Percentiles rank a stretch among this genome's conserved stretches.
Conservation (phyloP, 2,888 invertebrate species). For the Drosophila borborema region DNA sequence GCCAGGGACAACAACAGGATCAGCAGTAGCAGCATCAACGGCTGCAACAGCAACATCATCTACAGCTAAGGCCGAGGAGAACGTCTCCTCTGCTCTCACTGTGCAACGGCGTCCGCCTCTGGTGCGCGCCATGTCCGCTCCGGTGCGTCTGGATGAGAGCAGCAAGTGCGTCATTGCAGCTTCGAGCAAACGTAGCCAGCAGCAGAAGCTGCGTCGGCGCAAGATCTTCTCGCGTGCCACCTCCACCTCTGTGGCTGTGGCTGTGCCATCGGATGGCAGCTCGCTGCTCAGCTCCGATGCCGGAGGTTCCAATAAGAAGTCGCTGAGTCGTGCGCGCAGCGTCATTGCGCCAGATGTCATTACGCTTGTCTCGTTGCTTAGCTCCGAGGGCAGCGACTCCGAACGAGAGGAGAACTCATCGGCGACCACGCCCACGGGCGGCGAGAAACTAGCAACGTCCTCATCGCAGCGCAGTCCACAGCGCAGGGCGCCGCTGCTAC, state of each 20-base stretch:
- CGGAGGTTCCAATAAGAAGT: conserved; percentile 59
- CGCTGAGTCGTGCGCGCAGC: conserved; percentile 79
- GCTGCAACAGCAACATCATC: neutral
- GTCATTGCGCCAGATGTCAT: conserved; percentile 86
- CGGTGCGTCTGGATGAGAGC: conserved; percentile 83
- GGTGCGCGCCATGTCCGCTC: conserved; percentile 85
- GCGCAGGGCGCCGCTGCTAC: conserved; percentile 79
- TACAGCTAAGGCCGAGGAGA: neutral
- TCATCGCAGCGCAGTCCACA: conserved; percentile 67
- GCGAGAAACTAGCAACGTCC: conserved; percentile 38
- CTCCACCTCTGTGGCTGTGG: conserved; percentile 57
- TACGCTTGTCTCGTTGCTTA: conserved; percentile 89
- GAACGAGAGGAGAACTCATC: conserved; percentile 85
- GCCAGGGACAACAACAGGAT: neutral
- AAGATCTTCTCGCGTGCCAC: conserved; percentile 75
- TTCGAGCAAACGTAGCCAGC: conserved; percentile 74
- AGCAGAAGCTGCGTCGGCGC: conserved; percentile 78
- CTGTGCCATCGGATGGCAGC: conserved; percentile 29
- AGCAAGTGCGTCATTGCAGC: conserved; percentile 72
- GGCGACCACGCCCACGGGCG: conserved; percentile 43
- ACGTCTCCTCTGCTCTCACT: conserved; percentile 63
- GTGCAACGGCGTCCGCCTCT: conserved; percentile 83
- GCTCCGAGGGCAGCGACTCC: conserved; percentile 88
- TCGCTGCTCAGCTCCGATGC: conserved; percentile 40
- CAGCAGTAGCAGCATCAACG: neutral